Base-by-base conservation (phyloP, 2,888 invertebrate species). In the Phymatocera aterrima region DNA sequence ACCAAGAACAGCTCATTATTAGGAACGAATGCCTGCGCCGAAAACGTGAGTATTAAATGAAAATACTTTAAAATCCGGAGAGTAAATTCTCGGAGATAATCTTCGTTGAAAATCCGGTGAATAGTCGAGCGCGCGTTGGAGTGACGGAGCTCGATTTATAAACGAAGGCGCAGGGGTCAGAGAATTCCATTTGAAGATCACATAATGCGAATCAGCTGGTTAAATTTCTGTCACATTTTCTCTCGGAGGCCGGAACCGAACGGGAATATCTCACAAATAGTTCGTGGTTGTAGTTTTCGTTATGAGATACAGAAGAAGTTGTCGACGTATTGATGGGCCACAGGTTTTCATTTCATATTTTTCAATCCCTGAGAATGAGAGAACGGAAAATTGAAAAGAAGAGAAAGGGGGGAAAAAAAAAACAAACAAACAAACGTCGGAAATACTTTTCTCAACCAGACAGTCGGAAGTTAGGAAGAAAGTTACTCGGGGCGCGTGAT, bases 401-500 rank as follows among this genome's bases (percentile, higher is more conserved):
- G 24, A 15, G 43, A 46, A 68, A 43, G 24, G 21, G 46, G 12
- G 2, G 21, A 15, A 43, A 68, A 68, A 10, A 34, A 31, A 34
- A 64, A 43, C 18, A 34, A 43, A 37, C 12, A 40, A 21, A 21
- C 18, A 48, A 77, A 43, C 21, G 46, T 46, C 40, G 68, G 68
- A 68, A 68, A 68, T 68, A 68, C 68, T 68, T 68, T 68, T 31
- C 43, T 68, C 68, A 21, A 68, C 43, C 24, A 77, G 37, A 51
- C 77, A 68, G 43, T 48, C 48, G 77, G 51, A 68, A 68, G 43
- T 68, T 68, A 46, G 43, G 46, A 68, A 68, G 68, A 68, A 68
- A 68, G 68, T 68, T 68, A 68, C 68, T 28, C 68, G 68, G 24
- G 68, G 68, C 68, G 46, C 68, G 68, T 68, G 68, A 68, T 68